A percentile compares a stretch with the other conserved stretches of the same genome.
Evolutionary conservation across 2,797 vertebrate genomes (phyloP).

Genomic region (Notamacropus eugenii): DNA sequence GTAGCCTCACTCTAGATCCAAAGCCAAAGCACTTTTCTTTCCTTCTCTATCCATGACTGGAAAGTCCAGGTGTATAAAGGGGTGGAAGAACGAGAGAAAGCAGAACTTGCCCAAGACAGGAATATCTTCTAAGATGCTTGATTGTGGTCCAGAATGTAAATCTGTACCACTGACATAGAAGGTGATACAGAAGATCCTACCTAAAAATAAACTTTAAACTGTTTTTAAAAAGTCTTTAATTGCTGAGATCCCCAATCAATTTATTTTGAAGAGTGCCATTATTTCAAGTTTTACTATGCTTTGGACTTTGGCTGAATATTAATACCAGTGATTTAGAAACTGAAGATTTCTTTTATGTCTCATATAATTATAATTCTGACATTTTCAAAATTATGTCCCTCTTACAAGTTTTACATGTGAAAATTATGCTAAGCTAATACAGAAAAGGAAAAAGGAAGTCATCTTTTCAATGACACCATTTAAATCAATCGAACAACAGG

Average conservation of each 20-base stretch:
- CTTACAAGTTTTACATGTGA: conserved; percentile 47
- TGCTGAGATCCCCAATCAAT: conserved; percentile 71
- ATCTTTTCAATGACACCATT: conserved; percentile 33
- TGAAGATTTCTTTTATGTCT: conserved; percentile 68
- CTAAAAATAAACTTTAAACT: conserved; percentile 59
- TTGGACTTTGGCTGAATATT: conserved; percentile 68
- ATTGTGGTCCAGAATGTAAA: conserved; percentile 40
- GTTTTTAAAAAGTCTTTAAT: conserved; percentile 53
- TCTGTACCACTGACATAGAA: conserved; percentile 20
- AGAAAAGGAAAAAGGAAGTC: conserved; percentile 46
- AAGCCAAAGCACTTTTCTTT: neutral
- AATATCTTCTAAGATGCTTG: neutral
- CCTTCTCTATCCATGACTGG: neutral
- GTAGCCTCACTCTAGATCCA: neutral
- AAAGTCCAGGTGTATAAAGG: neutral
- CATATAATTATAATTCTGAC: conserved; percentile 59
- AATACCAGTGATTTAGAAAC: conserved; percentile 71
- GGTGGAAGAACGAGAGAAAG: neutral
- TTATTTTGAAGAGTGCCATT: conserved; percentile 76
- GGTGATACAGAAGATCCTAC: conserved; percentile 12
- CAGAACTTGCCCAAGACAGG: conserved; percentile 7
- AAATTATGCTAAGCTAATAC: conserved; percentile 64
- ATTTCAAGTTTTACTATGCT: conserved; percentile 73
- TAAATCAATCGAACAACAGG: conserved; percentile 25
- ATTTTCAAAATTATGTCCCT: conserved; percentile 64